These are phyloP conservation scores for Typhlomys cinereus DNA, from an alignment of 2,113 vertebrate species.

Conservation along the genomic window DNA sequence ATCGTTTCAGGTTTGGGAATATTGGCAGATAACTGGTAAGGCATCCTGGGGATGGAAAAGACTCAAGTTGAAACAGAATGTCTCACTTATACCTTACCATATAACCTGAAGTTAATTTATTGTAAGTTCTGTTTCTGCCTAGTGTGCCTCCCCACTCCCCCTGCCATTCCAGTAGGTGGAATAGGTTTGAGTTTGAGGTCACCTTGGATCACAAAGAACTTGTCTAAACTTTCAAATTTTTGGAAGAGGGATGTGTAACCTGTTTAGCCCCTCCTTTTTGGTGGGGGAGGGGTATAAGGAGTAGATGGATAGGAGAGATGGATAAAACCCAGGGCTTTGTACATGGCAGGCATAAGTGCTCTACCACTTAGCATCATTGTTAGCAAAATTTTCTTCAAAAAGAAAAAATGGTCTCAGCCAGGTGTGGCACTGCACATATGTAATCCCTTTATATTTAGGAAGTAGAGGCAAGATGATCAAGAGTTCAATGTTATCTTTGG, in stretches of 20 bases:
- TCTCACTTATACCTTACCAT: background rate
- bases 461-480: no score
- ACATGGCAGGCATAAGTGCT: background rate
- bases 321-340: background rate
- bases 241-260: background rate
- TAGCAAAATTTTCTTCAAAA: background rate
- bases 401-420: background rate
- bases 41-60: background rate
- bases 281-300: background rate
- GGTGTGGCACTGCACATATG: background rate
- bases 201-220: background rate
- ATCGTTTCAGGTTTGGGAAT: background rate
- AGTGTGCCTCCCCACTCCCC: no score
- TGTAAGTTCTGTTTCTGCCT: background rate
- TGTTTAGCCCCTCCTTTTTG: background rate
- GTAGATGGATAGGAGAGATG: no score
- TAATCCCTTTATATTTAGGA: no score
- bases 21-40: background rate
- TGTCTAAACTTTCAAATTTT: background rate
- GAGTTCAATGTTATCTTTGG: no score
- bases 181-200: background rate
- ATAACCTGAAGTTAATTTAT: background rate
- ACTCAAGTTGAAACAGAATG: background rate
- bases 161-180: background rate
- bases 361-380: no score